Percentiles rank a stretch among this genome's conserved stretches.
phyloP scores from a whole-genome alignment of 53 echinoderm and acorn worm species.

The Paracentrotus lividus region DNA sequence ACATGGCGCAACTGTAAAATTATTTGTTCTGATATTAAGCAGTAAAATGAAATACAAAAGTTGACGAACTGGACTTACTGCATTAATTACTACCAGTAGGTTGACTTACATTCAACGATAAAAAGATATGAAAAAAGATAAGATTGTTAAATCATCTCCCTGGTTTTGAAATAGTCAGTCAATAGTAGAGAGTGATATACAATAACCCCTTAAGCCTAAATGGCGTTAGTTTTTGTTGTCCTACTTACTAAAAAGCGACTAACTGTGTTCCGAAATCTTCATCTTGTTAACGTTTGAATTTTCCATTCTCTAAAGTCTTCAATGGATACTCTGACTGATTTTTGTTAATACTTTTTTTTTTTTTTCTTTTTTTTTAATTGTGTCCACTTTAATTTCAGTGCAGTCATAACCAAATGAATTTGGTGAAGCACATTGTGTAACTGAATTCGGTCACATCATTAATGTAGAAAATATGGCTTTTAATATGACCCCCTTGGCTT shows the following conservation, averaged over 20 bases:
- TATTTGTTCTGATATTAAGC: too few relatives aligned
- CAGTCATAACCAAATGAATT: too few relatives aligned
- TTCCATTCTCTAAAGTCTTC: not conserved
- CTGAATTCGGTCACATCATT: too few relatives aligned
- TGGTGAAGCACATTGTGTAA: too few relatives aligned
- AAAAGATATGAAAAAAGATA: not conserved
- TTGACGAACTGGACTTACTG: not conserved
- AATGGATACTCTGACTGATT: not conserved
- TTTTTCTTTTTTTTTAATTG: too few relatives aligned
- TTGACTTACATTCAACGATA: not conserved
- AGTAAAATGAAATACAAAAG: too few relatives aligned
- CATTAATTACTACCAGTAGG: not conserved
- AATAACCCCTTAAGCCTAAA: not conserved
- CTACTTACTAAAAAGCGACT: not conserved
- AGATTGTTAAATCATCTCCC: not conserved
- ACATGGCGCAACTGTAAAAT: too few relatives aligned
- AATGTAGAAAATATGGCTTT: too few relatives aligned
- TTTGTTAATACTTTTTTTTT: too few relatives aligned
- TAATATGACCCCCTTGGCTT: too few relatives aligned
- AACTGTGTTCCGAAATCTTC: not conserved
- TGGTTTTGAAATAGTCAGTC: not conserved
- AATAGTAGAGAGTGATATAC: not conserved
- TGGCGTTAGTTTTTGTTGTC: conserved; percentile 4
- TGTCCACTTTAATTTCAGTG: too few relatives aligned
- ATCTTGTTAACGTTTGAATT: not conserved